Evolutionary conservation across 1,140 invertebrate genomes (phyloP).

Genomic region (Onthophagus taurus): DNA sequence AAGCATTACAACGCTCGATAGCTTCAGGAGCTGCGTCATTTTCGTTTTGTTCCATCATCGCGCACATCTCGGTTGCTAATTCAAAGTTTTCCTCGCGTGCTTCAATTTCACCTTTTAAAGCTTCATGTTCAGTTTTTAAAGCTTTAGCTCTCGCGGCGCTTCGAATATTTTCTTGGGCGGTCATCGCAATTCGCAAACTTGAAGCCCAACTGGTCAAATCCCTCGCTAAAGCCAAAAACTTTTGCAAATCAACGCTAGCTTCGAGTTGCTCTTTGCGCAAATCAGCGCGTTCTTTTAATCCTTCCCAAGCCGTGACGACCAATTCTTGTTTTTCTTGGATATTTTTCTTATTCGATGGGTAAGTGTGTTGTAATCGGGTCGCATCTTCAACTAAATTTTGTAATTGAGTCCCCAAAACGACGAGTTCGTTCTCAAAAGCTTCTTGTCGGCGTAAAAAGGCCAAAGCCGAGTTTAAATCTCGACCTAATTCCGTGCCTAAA

Average conservation of each 20-base stretch:
- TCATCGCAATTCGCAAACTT: conserved; percentile 68
- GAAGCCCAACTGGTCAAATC: conserved; percentile 85
- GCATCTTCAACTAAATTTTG: conserved; percentile 89
- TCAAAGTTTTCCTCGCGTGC: conserved; percentile 82
- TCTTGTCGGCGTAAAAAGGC: conserved; percentile 80
- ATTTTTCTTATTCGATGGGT: conserved; percentile 85
- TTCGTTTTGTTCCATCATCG: conserved; percentile 74
- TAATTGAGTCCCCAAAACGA: conserved; percentile 87
- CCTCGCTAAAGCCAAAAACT: conserved; percentile 71
- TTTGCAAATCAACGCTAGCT: conserved; percentile 81
- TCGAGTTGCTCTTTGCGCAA: conserved; percentile 71
- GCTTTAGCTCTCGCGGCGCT: conserved; percentile 81
- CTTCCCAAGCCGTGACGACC: conserved; percentile 80
- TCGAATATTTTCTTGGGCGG: conserved; percentile 70
- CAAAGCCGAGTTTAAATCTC: conserved; percentile 81
- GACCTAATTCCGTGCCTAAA: conserved; percentile 74
- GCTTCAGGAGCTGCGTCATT: conserved; percentile 77
- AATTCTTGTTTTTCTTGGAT: conserved; percentile 61
- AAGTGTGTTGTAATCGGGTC: conserved; percentile 71
- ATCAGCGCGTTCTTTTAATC: conserved; percentile 71
- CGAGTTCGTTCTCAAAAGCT: conserved; percentile 89
- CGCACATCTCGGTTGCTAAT: conserved; percentile 66
- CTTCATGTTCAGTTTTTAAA: conserved; percentile 82
- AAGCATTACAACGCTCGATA: conserved; percentile 61
- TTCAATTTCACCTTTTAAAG: conserved; percentile 89